Conservation (phyloP, 2,113 vertebrate genomes). For the Catagonus wagneri region DNA sequence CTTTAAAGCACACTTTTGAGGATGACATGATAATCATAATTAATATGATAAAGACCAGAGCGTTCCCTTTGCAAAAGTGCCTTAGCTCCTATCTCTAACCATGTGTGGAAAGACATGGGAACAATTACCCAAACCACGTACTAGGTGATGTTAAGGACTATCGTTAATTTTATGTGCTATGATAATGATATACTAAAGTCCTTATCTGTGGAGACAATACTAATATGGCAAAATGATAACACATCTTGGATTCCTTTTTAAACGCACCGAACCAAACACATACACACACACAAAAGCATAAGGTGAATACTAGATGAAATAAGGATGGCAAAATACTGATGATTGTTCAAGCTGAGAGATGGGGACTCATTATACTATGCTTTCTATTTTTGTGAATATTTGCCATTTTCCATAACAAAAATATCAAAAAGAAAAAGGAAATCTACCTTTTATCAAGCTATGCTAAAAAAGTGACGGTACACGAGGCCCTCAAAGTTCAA, state of each 20-base stretch:
- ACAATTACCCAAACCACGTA: background rate
- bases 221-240: background rate
- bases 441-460: background rate
- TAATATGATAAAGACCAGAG: background rate
- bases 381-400: conserved; percentile 10
- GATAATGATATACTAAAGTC: background rate
- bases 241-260: background rate
- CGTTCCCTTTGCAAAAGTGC: background rate
- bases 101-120: background rate
- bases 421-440: background rate
- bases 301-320: background rate
- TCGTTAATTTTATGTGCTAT: background rate
- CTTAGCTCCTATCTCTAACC: background rate
- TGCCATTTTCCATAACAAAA: background rate
- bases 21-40: background rate
- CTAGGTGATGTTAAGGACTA: background rate
- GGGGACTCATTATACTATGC: background rate
- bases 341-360: background rate
- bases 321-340: background rate
- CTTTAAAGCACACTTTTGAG: conserved; percentile 6
- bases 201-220: background rate
- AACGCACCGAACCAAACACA: background rate
- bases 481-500: background rate
- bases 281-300: background rate
- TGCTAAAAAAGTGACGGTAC: background rate